phyloP scores from a whole-genome alignment of 2,888 invertebrate genomes.

The Papilio demoleus region DNA sequence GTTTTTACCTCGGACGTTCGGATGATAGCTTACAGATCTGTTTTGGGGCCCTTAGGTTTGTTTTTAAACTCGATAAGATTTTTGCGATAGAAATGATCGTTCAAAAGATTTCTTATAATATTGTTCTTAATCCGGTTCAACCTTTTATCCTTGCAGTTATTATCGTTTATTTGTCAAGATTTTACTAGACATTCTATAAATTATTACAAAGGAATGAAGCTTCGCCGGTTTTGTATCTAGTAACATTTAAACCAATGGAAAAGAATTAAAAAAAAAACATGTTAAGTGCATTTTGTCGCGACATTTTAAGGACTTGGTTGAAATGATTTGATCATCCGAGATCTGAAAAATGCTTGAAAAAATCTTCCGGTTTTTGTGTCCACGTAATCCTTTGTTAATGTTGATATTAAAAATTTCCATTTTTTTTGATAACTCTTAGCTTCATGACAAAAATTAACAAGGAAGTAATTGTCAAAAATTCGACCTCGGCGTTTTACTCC shows the following conservation, averaged over 20 bases:
- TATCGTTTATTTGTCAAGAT: constrained; percentile 9
- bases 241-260: constrained; percentile 23
- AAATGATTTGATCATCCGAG: background rate
- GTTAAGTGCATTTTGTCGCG: constrained; percentile 11
- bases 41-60: constrained; percentile 22
- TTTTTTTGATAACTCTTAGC: too few relatives aligned
- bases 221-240: constrained; percentile 3
- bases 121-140: background rate
- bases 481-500: too few relatives aligned
- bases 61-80: constrained; percentile 28
- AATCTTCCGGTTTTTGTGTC: too few relatives aligned
- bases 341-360: too few relatives aligned
- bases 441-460: too few relatives aligned
- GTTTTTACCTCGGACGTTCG: constrained; percentile 55
- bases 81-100: background rate
- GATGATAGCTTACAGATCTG: constrained; percentile 47
- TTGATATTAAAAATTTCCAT: too few relatives aligned
- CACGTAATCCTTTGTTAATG: too few relatives aligned
- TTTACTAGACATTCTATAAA: constrained; percentile 18
- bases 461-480: too few relatives aligned
- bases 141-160: constrained; percentile 10
- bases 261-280: constrained; percentile 20
- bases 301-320: background rate
- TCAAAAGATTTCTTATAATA: background rate
- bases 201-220: constrained; percentile 30